These are phyloP conservation scores for Drosophila putrida DNA, from an alignment of 2,888 invertebrate genomes.

Conservation along the genomic window DNA sequence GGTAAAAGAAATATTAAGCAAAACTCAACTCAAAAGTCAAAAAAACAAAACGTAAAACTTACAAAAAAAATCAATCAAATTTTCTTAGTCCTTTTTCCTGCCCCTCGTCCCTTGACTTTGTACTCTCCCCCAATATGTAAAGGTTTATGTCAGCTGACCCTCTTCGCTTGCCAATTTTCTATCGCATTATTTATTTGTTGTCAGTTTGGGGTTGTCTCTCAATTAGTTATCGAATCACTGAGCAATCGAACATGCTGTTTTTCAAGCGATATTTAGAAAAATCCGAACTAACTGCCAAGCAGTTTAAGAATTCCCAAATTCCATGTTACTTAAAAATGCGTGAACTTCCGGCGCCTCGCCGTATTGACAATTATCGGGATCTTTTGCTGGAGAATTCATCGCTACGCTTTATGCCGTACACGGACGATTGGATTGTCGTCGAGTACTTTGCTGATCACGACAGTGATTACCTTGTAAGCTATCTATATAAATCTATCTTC, in stretches of 20 bases:
- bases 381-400: constrained; percentile 66
- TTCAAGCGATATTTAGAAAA: constrained; percentile 82
- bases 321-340: constrained; percentile 82
- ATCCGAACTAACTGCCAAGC: constrained; percentile 73
- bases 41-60: neutral
- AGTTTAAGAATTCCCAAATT: constrained; percentile 74
- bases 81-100: constrained; percentile 26
- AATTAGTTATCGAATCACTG: constrained; percentile 38
- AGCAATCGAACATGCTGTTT: constrained; percentile 71
- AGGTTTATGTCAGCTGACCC: constrained; percentile 14
- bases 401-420: constrained; percentile 65
- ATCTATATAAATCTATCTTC: neutral
- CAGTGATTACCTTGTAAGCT: constrained; percentile 83
- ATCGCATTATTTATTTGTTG: constrained; percentile 4
- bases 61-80: constrained; percentile 30
- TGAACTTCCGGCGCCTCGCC: constrained; percentile 64
- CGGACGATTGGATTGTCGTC: constrained; percentile 81
- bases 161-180: constrained; percentile 47
- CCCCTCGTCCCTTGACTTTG: neutral
- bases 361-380: constrained; percentile 69
- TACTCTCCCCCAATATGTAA: neutral
- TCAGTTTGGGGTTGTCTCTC: neutral
- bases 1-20: constrained; percentile 61
- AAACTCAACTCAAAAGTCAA: neutral
- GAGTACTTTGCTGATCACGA: constrained; percentile 84